Evolutionary conservation across 2,113 vertebrate genomes (phyloP), one percentile per base, ranked within the genome.

Genomic region (Sinocyclocheilus anshuiensis): DNA sequence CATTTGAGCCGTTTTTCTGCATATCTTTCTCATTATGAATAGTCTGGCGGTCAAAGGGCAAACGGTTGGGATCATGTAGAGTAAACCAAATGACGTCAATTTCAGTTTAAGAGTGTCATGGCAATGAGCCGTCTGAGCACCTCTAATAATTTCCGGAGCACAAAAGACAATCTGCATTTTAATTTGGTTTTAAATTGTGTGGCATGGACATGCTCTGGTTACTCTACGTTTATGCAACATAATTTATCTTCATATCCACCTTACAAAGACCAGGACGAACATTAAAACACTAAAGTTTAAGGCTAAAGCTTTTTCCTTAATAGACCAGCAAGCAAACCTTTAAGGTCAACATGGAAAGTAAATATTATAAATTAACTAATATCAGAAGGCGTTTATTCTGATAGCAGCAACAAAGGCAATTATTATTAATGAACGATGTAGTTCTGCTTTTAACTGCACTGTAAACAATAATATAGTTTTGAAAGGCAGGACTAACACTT

Each of bases 131-230:
- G 69, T 71, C 82, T 53, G 77, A 71, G 72, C 63, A 75, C 86
- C 15, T 69, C 26, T 80, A 80, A 85, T 87, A 48, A 86, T 85
- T 81, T 81, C 76, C 45, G 6, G 48, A 71, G 33, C 77, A 29
- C 63, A 42, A 81, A 80, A 55, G 39, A 83, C 42, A 77, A 86
- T 84, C 76, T 88, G 80, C 63, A 87, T 88, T 88, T 91, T 82
- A 89, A 87, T 84, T 74, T 76, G 50, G 33, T 50, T 79, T 63
- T 59, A 74, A 85, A 63, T 65, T 33, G 6, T 57, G 39, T 29
- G 26, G 42, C 20, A 72, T 50, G 20, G 61, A 81, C 61, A 78
- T 63, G 84, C 81, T 65, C 81, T 84, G 75, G 87, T 86, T 89
- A 85, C 78, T 88, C 83, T 69, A 85, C 39, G 69, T 89, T 86